These are phyloP conservation scores for Pelmatolapia mariae DNA, from an alignment of 2,113 vertebrate genomes.

Conservation along the genomic window DNA sequence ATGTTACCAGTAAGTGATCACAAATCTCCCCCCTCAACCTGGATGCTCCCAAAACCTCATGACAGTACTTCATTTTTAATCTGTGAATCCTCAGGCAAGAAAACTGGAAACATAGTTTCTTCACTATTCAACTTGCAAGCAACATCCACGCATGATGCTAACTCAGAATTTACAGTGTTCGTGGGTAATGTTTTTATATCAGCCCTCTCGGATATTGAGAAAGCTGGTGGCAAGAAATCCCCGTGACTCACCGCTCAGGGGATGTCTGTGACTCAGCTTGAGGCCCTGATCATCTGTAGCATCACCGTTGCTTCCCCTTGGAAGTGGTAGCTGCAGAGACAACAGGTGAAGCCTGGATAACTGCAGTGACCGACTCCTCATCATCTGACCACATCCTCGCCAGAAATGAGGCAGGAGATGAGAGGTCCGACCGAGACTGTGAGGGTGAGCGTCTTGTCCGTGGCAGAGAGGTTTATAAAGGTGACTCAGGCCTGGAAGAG, in stretches of 20 bases:
- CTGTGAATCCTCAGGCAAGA: accelerated
- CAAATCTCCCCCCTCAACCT: not conserved
- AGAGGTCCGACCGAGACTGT: not conserved
- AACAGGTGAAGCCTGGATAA: not conserved
- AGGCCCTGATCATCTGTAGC: not conserved
- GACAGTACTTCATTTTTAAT: not conserved
- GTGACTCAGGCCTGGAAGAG: not conserved
- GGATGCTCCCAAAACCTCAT: not conserved
- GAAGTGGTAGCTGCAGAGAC: not conserved
- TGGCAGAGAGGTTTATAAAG: not conserved
- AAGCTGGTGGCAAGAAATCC: not conserved
- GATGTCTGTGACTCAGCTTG: not conserved
- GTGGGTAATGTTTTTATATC: not conserved
- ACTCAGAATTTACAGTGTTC: not conserved
- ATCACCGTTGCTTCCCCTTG: not conserved
- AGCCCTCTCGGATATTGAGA: accelerated
- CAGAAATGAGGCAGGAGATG: not conserved
- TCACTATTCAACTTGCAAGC: not conserved
- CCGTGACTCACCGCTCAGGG: not conserved
- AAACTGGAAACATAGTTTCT: accelerated
- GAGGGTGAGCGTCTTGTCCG: not conserved
- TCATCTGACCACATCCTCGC: accelerated
- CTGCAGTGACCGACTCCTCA: not conserved
- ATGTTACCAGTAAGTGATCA: not conserved
- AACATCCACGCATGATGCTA: accelerated